Conservation (phyloP, 2,797 vertebrate genomes). For the Malurus splendens region DNA sequence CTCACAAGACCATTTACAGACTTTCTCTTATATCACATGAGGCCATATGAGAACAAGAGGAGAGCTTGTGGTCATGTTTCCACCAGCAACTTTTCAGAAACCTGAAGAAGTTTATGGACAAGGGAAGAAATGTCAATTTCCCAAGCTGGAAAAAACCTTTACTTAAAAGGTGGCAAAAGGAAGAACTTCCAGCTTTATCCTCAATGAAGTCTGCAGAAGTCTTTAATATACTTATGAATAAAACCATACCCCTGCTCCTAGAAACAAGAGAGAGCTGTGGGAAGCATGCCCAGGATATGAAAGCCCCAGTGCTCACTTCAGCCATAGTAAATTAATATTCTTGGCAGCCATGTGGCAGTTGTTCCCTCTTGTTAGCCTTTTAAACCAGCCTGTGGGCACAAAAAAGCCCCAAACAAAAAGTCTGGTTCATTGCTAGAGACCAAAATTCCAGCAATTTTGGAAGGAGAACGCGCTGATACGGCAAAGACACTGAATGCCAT, state of each 20-base stretch:
- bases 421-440: neutral
- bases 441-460: neutral
- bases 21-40: neutral
- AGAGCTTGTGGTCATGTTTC: neutral
- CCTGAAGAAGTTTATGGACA: neutral
- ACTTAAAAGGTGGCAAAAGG: neutral
- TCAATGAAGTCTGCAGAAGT: neutral
- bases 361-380: neutral
- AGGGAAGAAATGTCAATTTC: neutral
- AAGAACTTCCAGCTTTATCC: neutral
- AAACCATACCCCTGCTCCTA: neutral
- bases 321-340: neutral
- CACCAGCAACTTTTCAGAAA: neutral
- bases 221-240: neutral
- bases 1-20: neutral
- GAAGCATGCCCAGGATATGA: neutral
- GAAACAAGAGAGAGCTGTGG: neutral
- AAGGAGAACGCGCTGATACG: neutral
- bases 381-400: neutral
- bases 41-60: neutral
- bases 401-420: too few species aligned
- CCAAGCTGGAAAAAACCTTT: neutral
- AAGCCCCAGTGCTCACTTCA: neutral
- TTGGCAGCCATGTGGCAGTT: neutral
- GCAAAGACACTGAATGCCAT: neutral